Percentiles rank a stretch among this genome's conserved stretches.
Evolutionary conservation across 2,888 invertebrate species (phyloP).

Genomic region (Abrostola tripartita): DNA sequence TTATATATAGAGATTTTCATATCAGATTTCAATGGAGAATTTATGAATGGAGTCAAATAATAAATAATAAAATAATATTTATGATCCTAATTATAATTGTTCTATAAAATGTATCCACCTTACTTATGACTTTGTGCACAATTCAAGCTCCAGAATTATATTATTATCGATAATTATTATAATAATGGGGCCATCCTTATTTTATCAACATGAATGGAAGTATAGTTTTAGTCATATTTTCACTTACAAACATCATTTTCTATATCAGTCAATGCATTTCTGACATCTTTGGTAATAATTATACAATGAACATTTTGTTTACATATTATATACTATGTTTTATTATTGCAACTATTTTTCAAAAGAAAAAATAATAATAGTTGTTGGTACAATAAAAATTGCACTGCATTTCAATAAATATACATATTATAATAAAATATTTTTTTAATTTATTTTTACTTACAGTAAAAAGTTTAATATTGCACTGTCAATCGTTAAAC

Average conservation of each 20-base stretch:
- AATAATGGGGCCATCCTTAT: slow-evolving; percentile 68
- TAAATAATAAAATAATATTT: slow-evolving; percentile 50
- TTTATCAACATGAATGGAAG: slow-evolving; percentile 71
- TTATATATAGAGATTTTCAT: slow-evolving; percentile 72
- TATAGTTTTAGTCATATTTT: slow-evolving; percentile 62
- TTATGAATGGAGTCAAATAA: slow-evolving; percentile 52
- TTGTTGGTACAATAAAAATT: slow-evolving; percentile 74
- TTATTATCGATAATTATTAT: slow-evolving; percentile 62
- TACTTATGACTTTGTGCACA: slow-evolving; percentile 81
- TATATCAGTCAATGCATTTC: slow-evolving; percentile 71
- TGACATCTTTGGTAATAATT: slow-evolving; percentile 82
- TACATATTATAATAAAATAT: slow-evolving; percentile 67
- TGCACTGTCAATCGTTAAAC: slow-evolving; percentile 78
- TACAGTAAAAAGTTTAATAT: slow-evolving; percentile 85
- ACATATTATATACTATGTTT: slow-evolving; percentile 53
- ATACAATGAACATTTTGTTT: slow-evolving; percentile 62
- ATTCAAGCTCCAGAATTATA: slow-evolving; percentile 71
- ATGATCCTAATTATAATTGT: slow-evolving; percentile 59
- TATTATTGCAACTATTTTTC: slow-evolving; percentile 60
- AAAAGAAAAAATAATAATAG: slow-evolving; percentile 61
- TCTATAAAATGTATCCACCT: slow-evolving; percentile 62
- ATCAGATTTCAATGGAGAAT: slow-evolving; percentile 55
- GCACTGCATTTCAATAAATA: slow-evolving; percentile 75
- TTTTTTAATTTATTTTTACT: slow-evolving; percentile 77
- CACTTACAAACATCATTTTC: slow-evolving; percentile 66